Evolutionary conservation across 2,797 vertebrate genomes (phyloP).

Genomic region (Arnoldichthys spilopterus): DNA sequence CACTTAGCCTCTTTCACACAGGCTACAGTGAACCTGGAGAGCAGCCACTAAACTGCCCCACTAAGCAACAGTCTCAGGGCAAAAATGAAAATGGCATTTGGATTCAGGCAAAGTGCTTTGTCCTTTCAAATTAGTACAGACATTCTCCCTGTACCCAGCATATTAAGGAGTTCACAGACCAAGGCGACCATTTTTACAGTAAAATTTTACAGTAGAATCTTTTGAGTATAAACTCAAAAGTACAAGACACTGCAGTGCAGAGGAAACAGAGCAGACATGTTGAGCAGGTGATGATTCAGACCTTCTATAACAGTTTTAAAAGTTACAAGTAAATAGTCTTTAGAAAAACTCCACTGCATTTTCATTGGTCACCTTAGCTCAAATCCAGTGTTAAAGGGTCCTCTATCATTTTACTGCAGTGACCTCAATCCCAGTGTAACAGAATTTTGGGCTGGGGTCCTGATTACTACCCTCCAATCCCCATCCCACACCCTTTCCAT

Average conservation of each 20-base stretch:
- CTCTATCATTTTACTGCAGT: background rate
- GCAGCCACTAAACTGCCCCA: slow-evolving; percentile 56
- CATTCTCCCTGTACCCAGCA: background rate
- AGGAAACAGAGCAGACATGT: background rate
- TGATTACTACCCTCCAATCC: too few relatives aligned
- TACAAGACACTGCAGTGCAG: background rate
- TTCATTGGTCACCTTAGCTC: background rate
- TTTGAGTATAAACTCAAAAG: slow-evolving; percentile 3
- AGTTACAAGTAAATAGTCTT: background rate
- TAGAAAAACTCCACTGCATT: background rate
- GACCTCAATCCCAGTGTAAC: too few relatives aligned
- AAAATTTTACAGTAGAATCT: slow-evolving; percentile 5
- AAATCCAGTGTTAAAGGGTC: too few relatives aligned
- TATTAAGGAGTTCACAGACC: slow-evolving; percentile 13
- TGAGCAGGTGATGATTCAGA: background rate
- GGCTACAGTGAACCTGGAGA: slow-evolving; percentile 69
- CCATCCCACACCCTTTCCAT: too few relatives aligned
- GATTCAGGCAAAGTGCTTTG: background rate
- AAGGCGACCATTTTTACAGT: slow-evolving; percentile 6
- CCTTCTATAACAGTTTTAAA: slow-evolving; percentile 1
- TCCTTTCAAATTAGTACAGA: slow-evolving; percentile 11
- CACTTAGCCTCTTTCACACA: slow-evolving; percentile 66
- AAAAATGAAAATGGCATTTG: slow-evolving; percentile 24
- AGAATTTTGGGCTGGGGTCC: too few relatives aligned
- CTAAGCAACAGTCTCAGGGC: slow-evolving; percentile 9